Evolutionary conservation across 2,888 invertebrate species (phyloP), one percentile per base, ranked within the genome.

Genomic region (Lymantria dispar): DNA sequence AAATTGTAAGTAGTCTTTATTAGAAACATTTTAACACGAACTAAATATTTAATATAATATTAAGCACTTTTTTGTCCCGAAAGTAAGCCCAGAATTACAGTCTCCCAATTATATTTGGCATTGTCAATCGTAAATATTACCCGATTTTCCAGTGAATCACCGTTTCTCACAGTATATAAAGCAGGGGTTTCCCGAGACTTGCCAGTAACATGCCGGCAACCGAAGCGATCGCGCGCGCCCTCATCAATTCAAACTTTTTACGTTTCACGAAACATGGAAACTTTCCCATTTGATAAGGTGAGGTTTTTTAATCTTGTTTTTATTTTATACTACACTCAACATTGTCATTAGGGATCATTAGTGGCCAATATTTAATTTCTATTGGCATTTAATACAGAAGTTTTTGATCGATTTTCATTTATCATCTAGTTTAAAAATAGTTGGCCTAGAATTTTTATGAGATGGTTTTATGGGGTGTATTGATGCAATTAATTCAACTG

Each of bases 241-340:
- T 61, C 36, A 1, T 43, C 30, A 45, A 68, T 62, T 50, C 45
- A 68, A 89, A 89, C 89, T 89, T 89, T 87, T 88, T 87, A 87
- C 89, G 89, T 65, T 64, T 65, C 51, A 53, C 58, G 39, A 58
- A 46, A 51, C 61, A 86, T 60, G 70, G 70, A 51, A 84, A 85
- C 65, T 85, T 85, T 73, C 78, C 83, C 12, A 80, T 76, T 57
- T 84, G 79, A 80, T 47, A 64, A 64, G 62, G 61, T 68, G 49
- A 79, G 81, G 30, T 11, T 80, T 80, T 63, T 33, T 14, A n/a
- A 5, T 44, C 13, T 22, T 10, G 74, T 30, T 13, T 40, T 29
- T n/a, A n/a, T 38, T 8, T 29, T n/a, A n/a, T 38, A 3, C 36
- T 14, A 40, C 33, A 14, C 40, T 33, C 1, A 2, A 40, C 40